phyloP scores from a whole-genome alignment of 64 coral and sea anemone species.

The Montipora efflorescens region DNA sequence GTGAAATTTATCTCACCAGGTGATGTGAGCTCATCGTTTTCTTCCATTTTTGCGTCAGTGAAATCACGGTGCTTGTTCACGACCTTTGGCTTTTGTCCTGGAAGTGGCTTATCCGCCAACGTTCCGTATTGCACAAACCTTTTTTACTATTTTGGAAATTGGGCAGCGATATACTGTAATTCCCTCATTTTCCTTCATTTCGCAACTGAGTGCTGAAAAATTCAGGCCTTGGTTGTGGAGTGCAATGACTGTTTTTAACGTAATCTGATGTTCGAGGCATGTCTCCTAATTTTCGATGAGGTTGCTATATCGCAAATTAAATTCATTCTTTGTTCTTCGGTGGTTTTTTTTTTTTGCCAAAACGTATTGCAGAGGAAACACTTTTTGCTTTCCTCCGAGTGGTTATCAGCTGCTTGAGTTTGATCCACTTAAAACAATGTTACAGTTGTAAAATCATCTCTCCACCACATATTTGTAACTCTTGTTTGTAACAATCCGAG shows the following conservation, averaged over 20 bases:
- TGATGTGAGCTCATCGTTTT: constrained; percentile 43
- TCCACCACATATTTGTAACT: too few relatives aligned
- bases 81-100: neutral
- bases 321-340: too few relatives aligned
- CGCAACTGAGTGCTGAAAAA: neutral
- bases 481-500: too few relatives aligned
- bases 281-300: neutral
- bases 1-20: neutral
- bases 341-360: too few relatives aligned
- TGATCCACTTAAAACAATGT: too few relatives aligned
- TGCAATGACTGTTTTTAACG: constrained; percentile 13
- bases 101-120: neutral
- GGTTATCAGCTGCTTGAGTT: too few relatives aligned
- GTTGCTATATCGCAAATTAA: too few relatives aligned
- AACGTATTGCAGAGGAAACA: too few relatives aligned
- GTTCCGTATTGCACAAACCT: neutral
- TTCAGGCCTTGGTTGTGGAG: neutral
- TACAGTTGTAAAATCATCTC: too few relatives aligned
- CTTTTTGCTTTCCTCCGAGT: too few relatives aligned
- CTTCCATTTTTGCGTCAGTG: neutral
- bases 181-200: neutral
- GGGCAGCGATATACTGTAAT: neutral
- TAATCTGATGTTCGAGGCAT: constrained; percentile 42
- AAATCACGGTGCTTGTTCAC: neutral
- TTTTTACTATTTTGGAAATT: constrained; percentile 16